These are phyloP conservation scores for Hartigia nigra DNA, from an alignment of 2,888 invertebrate genomes.

Conservation along the genomic window DNA sequence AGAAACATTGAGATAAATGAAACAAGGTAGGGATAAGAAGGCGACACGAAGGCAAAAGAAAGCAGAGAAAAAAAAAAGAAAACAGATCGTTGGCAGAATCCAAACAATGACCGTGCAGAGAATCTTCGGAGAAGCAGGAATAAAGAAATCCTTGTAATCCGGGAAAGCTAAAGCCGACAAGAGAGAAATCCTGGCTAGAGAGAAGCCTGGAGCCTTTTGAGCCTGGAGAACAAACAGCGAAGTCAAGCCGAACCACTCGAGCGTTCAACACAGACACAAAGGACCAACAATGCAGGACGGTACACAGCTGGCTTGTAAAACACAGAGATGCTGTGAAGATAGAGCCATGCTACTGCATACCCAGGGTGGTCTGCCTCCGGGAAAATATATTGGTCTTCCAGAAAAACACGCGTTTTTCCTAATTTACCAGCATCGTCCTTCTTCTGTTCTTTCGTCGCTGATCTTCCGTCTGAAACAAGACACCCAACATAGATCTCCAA, in stretches of 20 bases:
- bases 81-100: conserved; percentile 10
- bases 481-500: neutral
- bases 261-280: conserved; percentile 51
- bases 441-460: neutral
- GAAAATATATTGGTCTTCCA: conserved; percentile 11
- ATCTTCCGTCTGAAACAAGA: neutral
- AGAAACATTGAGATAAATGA: neutral
- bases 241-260: conserved; percentile 60
- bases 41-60: neutral
- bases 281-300: conserved; percentile 56
- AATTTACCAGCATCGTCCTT: neutral
- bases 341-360: conserved; percentile 32
- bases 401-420: conserved; percentile 6
- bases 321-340: conserved; percentile 61
- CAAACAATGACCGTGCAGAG: conserved; percentile 17
- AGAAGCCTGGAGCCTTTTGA: neutral
- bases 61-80: conserved; percentile 2
- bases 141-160: conserved; percentile 56
- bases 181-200: conserved; percentile 42
- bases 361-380: conserved; percentile 26
- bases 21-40: neutral
- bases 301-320: conserved; percentile 63
- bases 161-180: conserved; percentile 54
- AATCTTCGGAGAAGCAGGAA: conserved; percentile 23
- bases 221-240: conserved; percentile 34